Percentiles rank a stretch among this genome's conserved stretches.
These are phyloP conservation scores for Caenorhabditis japonica DNA, from an alignment of 2,888 invertebrate genomes.

Conservation along the genomic window DNA sequence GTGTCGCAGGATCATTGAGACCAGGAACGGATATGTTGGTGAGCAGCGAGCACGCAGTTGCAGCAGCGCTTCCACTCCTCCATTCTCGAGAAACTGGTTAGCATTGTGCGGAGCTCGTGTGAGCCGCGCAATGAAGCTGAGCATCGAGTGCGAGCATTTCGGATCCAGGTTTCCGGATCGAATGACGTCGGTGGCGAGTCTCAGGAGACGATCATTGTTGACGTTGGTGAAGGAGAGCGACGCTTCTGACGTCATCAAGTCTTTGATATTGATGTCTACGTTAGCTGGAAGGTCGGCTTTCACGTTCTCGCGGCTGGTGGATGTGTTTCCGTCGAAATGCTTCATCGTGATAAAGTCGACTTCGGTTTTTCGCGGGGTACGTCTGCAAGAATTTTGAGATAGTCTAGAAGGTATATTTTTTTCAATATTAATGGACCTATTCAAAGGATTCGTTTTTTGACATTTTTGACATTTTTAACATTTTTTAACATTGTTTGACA, in stretches of 20 bases:
- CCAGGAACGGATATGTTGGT: slow-evolving; percentile 50
- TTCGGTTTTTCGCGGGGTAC: slow-evolving; percentile 26
- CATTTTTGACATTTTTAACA: no score
- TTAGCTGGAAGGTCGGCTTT: slow-evolving; percentile 27
- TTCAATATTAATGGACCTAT: no score
- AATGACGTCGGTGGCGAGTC: slow-evolving; percentile 20
- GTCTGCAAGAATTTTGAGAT: slow-evolving; percentile 18
- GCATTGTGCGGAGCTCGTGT: slow-evolving; percentile 57
- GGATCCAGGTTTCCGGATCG: slow-evolving; percentile 34
- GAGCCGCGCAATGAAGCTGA: slow-evolving; percentile 64
- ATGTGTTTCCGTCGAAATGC: slow-evolving; percentile 21
- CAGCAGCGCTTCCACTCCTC: slow-evolving; percentile 47
- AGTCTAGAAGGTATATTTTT: neutral
- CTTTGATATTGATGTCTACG: slow-evolving; percentile 11
- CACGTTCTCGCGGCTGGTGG: slow-evolving; percentile 19
- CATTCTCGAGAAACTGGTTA: slow-evolving; percentile 59
- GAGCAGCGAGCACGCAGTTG: slow-evolving; percentile 49
- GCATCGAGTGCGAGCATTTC: slow-evolving; percentile 60
- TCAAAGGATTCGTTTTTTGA: no score
- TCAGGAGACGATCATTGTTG: slow-evolving; percentile 33
- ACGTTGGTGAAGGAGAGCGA: slow-evolving; percentile 14
- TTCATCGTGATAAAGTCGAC: slow-evolving; percentile 49
- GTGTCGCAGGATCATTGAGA: slow-evolving; percentile 66
- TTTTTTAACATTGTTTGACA: no score
- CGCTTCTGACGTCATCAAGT: slow-evolving; percentile 31